Evolutionary conservation across 2,888 invertebrate species (phyloP).

Genomic region (Andrena trimmerana): DNA sequence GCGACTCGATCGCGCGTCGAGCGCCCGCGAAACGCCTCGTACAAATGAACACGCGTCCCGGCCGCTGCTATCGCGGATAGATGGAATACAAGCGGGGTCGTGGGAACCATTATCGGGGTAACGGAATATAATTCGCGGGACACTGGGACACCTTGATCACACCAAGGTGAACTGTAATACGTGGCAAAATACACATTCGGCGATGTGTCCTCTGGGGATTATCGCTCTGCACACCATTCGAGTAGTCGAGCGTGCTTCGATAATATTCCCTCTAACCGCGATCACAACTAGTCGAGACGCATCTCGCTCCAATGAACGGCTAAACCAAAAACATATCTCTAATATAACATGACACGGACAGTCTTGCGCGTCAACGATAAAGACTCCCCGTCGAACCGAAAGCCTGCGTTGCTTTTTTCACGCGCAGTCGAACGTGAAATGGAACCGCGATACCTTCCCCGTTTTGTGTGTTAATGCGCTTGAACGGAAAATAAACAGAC

Average conservation of each 20-base stretch:
- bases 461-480: constrained; percentile 16
- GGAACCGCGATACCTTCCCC: constrained; percentile 7
- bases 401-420: background rate
- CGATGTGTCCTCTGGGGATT: background rate
- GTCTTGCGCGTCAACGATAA: constrained; percentile 49
- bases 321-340: constrained; percentile 66
- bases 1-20: constrained; percentile 69
- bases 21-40: constrained; percentile 56
- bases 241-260: background rate
- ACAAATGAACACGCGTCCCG: constrained; percentile 43
- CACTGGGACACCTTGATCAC: background rate
- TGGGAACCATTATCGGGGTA: background rate
- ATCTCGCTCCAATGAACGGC: constrained; percentile 45
- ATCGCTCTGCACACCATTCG: background rate
- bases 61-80: background rate
- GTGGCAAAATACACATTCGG: too few relatives aligned
- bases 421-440: constrained; percentile 43
- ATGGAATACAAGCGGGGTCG: background rate
- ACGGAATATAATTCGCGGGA: background rate
- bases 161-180: background rate
- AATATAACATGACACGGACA: constrained; percentile 56
- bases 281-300: constrained; percentile 38
- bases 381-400: constrained; percentile 29
- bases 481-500: constrained; percentile 39
- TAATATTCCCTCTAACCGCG: background rate